A percentile compares a stretch with the other conserved stretches of the same genome.
Evolutionary conservation across 1,140 invertebrate species (phyloP).

Genomic region (Drosophila burlai): DNA sequence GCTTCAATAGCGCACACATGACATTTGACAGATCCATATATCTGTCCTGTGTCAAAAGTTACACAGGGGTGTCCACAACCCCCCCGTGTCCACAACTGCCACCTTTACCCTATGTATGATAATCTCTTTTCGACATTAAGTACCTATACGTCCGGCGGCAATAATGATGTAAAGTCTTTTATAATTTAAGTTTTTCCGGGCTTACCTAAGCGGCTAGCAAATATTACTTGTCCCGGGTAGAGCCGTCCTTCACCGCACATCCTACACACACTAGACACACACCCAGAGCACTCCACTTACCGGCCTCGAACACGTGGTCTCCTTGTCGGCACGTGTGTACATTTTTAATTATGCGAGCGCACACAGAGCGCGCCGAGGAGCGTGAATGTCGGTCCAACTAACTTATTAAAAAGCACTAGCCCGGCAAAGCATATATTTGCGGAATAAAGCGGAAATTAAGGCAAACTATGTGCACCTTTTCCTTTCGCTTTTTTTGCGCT

Average conservation of each 20-base stretch:
- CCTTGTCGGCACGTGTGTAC: slow-evolving; percentile 64
- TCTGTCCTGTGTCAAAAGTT: too few species aligned
- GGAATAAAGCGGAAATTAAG: slow-evolving; percentile 60
- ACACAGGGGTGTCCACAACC: too few species aligned
- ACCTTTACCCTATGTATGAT: too few species aligned
- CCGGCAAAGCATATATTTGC: slow-evolving; percentile 62
- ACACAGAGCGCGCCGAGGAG: slow-evolving; percentile 39
- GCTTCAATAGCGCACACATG: too few species aligned
- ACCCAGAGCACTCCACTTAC: neutral
- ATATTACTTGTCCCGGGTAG: slow-evolving; percentile 15
- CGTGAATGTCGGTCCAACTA: slow-evolving; percentile 63
- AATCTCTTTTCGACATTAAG: slow-evolving; percentile 3
- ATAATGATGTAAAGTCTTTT: slow-evolving; percentile 25
- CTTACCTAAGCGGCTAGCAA: slow-evolving; percentile 14
- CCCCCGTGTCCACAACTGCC: too few species aligned
- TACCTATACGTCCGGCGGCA: slow-evolving; percentile 23
- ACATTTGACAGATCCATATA: too few species aligned
- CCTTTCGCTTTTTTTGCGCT: neutral
- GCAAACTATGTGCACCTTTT: slow-evolving; percentile 32
- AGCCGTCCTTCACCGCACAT: slow-evolving; percentile 4
- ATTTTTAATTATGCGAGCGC: slow-evolving; percentile 76
- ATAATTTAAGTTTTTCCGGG: slow-evolving; percentile 17
- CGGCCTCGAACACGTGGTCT: slow-evolving; percentile 19
- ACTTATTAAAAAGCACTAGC: slow-evolving; percentile 73
- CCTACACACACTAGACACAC: neutral